Conservation (phyloP, 1,140 invertebrate species). For the Drosophila tani region DNA sequence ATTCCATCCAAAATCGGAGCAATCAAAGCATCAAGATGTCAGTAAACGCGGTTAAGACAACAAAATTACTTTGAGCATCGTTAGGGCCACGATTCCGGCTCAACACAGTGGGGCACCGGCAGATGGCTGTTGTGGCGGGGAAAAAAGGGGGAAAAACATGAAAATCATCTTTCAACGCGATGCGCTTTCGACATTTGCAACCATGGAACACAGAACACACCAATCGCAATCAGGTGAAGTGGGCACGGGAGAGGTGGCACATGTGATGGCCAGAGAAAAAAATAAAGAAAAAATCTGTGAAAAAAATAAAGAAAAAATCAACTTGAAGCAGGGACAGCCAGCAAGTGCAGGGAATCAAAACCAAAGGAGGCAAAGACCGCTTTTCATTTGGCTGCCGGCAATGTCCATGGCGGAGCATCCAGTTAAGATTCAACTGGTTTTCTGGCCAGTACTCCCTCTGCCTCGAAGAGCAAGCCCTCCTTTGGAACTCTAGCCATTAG, state of each 20-base stretch:
- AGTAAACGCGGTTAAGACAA: slow-evolving; percentile 78
- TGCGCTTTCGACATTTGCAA: slow-evolving; percentile 55
- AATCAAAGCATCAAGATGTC: slow-evolving; percentile 79
- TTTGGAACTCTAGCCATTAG: too few relatives aligned
- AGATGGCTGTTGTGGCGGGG: background rate
- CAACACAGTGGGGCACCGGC: slow-evolving; percentile 8
- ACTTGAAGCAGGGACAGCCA: slow-evolving; percentile 24
- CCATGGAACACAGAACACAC: slow-evolving; percentile 23
- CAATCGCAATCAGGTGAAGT: slow-evolving; percentile 53
- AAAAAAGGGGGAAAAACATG: slow-evolving; percentile 66
- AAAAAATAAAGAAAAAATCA: slow-evolving; percentile 8
- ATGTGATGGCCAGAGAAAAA: slow-evolving; percentile 2
- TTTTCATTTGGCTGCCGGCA: slow-evolving; percentile 68
- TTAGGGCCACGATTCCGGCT: slow-evolving; percentile 61
- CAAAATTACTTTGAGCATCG: slow-evolving; percentile 75
- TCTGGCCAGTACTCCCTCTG: slow-evolving; percentile 15
- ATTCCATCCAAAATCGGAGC: slow-evolving; percentile 79
- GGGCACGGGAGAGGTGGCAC: slow-evolving; percentile 21
- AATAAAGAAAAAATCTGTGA: background rate
- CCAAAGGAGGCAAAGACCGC: slow-evolving; percentile 46
- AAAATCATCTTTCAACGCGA: slow-evolving; percentile 82
- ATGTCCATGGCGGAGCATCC: slow-evolving; percentile 57
- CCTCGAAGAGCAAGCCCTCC: background rate
- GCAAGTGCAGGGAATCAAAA: slow-evolving; percentile 64
- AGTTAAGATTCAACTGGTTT: slow-evolving; percentile 67